Evolutionary conservation across 2,797 vertebrate species (phyloP).

Genomic region (Acanthis flammea): DNA sequence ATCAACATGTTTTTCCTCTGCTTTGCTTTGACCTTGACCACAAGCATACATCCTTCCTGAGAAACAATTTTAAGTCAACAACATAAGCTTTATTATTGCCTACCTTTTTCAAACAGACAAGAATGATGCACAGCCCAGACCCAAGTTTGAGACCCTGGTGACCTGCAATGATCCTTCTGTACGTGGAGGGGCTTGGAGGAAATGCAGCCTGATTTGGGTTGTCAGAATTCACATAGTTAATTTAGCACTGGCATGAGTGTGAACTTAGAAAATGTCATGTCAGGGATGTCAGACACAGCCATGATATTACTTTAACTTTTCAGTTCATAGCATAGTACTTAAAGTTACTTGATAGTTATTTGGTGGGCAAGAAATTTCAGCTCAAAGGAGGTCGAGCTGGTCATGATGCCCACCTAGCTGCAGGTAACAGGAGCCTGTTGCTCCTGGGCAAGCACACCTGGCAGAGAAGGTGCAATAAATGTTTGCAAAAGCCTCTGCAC

Average conservation of each 20-base stretch:
- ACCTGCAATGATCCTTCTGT: not conserved
- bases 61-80: not conserved
- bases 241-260: not conserved
- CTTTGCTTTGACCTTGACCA: not conserved
- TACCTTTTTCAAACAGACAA: not conserved
- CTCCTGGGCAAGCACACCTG: not conserved
- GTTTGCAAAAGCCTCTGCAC: not conserved
- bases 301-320: not conserved
- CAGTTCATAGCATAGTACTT: not conserved
- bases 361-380: not conserved
- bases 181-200: accelerated
- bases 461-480: accelerated
- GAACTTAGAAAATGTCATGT: not conserved
- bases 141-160: not conserved
- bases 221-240: not conserved
- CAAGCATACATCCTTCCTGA: not conserved
- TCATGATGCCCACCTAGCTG: too few species aligned
- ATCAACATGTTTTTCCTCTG: not conserved
- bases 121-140: not conserved
- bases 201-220: not conserved
- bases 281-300: not conserved
- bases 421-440: not conserved
- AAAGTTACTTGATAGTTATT: not conserved
- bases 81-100: not conserved
- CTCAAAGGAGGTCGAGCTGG: not conserved